Evolutionary conservation across 2,113 vertebrate genomes (phyloP), one percentile per base, ranked within the genome.

Genomic region (Nannobrachium achirus): DNA sequence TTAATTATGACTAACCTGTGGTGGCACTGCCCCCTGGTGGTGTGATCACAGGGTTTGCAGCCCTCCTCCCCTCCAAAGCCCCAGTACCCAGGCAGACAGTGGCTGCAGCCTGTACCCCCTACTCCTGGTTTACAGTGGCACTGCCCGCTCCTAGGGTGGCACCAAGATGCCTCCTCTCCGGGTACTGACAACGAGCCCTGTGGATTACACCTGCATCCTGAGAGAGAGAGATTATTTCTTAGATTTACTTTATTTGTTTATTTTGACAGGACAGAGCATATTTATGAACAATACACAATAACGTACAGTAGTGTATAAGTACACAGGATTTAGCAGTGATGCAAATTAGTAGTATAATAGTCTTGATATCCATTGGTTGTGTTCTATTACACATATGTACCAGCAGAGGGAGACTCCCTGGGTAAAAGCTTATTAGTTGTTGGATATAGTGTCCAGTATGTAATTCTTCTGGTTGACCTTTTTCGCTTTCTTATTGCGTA

Each of bases 51-150:
- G 19, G 92, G 90, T 9, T 63, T 91, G 33, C 95, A 97, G 58
- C 95, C 96, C 0, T 86, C 82, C 0, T 86, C 87, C 60, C 94
- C 93, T 62, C 94, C 93, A 50, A 96, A 94, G 46, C 93, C 94
- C 95, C 95, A 95, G 87, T 93, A 92, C 42, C 95, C 94, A 56
- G 91, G 70, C n/a, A 94, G 90, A 64, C 95, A 97, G 61, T 83
- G 81, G 51, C 88, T 91, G 20, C 96, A 97, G 63, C 51, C 80
- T 44, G 87, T 90, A 2, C 95, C 94, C 0, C 90, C 93, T 13
- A 94, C 94, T 1, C 95, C 95, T 0, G 91, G 73, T 61, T 92
- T 95, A 86, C 95, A 97, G 83, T 82, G 93, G 74, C 95, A 97
- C 90, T 95, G 94, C 56, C 95, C 95, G 0, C 90, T 96, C 68